Percentiles rank a stretch among this genome's conserved stretches.
These are phyloP conservation scores for Macrophya alboannulata DNA, from an alignment of 2,888 invertebrate genomes.

Conservation along the genomic window DNA sequence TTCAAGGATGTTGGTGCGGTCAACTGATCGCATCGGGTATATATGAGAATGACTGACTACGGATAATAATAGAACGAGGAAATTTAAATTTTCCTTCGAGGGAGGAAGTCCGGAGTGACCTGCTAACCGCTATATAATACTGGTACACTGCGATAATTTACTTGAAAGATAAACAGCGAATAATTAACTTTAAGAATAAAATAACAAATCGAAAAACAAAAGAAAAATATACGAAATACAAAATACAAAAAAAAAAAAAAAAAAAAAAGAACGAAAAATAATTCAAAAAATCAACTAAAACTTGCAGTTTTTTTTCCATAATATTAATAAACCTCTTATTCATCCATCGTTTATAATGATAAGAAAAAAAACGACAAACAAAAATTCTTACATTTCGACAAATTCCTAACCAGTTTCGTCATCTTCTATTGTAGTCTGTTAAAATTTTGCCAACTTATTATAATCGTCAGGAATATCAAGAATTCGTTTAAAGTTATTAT, in stretches of 20 bases:
- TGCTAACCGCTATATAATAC: neutral
- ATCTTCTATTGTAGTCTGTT: neutral
- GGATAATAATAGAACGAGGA: conserved; percentile 18
- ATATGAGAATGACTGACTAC: neutral
- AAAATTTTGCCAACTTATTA: neutral
- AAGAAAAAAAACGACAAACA: neutral
- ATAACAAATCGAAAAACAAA: neutral
- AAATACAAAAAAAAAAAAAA: neutral
- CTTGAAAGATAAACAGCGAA: neutral
- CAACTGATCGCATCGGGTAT: neutral
- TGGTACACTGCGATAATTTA: neutral
- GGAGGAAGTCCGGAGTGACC: conserved; percentile 10
- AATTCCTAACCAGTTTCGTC: neutral
- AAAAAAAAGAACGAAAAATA: too few relatives aligned
- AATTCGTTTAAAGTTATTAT: neutral
- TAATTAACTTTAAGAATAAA: neutral
- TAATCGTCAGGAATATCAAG: neutral
- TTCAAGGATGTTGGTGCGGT: conserved; percentile 14
- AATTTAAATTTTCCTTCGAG: neutral
- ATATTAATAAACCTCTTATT: neutral
- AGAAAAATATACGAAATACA: too few relatives aligned
- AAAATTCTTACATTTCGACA: neutral
- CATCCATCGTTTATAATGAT: neutral
- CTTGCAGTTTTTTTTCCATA: neutral
- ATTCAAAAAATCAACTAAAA: too few relatives aligned